Conservation (phyloP, 2,113 vertebrate species). For the Antennarius striatus region DNA sequence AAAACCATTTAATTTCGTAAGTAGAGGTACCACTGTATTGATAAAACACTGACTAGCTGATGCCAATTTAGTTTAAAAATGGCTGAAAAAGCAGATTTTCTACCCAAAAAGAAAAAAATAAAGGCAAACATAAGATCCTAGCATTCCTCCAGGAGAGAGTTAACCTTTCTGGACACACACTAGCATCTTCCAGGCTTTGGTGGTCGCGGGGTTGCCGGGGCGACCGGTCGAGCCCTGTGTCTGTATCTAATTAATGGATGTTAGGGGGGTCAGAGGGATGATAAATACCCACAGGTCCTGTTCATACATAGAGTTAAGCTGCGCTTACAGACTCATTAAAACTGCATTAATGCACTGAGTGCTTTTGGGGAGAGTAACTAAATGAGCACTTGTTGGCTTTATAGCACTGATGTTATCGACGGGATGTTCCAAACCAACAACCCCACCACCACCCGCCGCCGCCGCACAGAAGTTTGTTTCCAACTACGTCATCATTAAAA, state of each 20-base stretch:
- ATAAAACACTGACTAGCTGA: too few species aligned
- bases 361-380: constrained; percentile 51
- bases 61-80: too few species aligned
- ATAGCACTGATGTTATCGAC: constrained; percentile 52
- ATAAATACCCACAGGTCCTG: constrained; percentile 48
- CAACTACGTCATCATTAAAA: constrained; percentile 3
- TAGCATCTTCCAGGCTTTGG: neutral
- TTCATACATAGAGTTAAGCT: constrained; percentile 51
- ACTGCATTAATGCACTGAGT: constrained; percentile 60
- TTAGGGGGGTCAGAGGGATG: constrained; percentile 7
- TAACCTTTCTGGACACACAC: neutral
- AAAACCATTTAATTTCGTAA: too few species aligned
- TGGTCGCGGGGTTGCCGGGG: neutral
- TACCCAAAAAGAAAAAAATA: too few species aligned
- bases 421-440: constrained; percentile 18
- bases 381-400: constrained; percentile 65
- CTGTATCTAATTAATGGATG: constrained; percentile 23
- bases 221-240: constrained; percentile 2
- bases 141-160: neutral
- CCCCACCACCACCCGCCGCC: constrained; percentile 8
- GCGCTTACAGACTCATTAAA: constrained; percentile 54
- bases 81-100: too few species aligned
- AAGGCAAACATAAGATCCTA: too few species aligned
- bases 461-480: constrained; percentile 25
- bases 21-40: too few species aligned